Conservation (phyloP, 2,888 invertebrate genomes). For the Phasia obesa region DNA sequence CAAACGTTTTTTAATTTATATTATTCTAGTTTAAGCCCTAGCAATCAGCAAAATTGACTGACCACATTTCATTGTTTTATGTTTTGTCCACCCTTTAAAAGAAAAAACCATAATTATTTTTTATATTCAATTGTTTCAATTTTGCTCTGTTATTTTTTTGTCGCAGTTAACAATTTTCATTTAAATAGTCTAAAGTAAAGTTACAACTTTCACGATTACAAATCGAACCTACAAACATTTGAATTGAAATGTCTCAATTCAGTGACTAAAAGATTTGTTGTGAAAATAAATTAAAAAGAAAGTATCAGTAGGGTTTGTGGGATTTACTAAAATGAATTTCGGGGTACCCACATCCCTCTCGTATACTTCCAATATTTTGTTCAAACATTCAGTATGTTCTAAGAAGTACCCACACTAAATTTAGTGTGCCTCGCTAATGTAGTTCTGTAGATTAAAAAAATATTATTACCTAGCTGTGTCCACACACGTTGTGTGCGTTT, state of each 20-base stretch:
- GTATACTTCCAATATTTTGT: no score
- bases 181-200: constrained; percentile 40
- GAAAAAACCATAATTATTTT: constrained; percentile 42
- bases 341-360: no score
- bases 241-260: constrained; percentile 42
- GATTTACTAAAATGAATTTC: no score
- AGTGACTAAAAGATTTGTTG: neutral
- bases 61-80: constrained; percentile 33
- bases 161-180: constrained; percentile 22
- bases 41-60: constrained; percentile 43
- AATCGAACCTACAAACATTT: no score
- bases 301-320: no score
- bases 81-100: constrained; percentile 17
- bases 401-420: no score
- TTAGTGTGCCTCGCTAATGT: no score
- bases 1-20: constrained; percentile 57
- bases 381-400: no score
- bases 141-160: neutral
- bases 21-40: constrained; percentile 14
- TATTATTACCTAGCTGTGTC: no score
- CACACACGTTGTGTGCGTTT: no score
- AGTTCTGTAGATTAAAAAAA: no score
- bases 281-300: neutral
- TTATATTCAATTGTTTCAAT: constrained; percentile 43
- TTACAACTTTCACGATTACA: constrained; percentile 77